phyloP scores from a whole-genome alignment of 2,888 invertebrate genomes.

The Macropis europaea region DNA sequence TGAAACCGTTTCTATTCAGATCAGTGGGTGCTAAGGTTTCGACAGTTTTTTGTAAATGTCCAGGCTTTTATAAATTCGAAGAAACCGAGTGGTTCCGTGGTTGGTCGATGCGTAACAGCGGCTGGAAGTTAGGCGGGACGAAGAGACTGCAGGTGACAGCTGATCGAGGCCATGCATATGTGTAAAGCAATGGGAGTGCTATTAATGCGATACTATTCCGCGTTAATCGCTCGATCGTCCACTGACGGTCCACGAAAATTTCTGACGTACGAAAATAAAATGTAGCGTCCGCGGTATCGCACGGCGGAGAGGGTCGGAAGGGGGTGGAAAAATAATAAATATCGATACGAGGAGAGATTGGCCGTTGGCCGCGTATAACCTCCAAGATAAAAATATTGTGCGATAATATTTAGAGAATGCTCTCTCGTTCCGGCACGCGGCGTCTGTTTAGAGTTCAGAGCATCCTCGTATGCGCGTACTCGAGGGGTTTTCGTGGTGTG shows the following conservation, averaged over 20 bases:
- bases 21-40: too few relatives aligned
- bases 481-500: slow-evolving; percentile 57
- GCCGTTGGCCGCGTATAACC: slow-evolving; percentile 37
- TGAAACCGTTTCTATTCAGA: too few relatives aligned
- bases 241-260: background rate
- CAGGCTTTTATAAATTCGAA: too few relatives aligned
- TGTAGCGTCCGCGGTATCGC: background rate
- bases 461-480: slow-evolving; percentile 25
- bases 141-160: slow-evolving; percentile 34
- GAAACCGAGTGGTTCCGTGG: too few relatives aligned
- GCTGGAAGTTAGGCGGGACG: slow-evolving; percentile 22
- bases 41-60: too few relatives aligned
- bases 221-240: slow-evolving; percentile 36
- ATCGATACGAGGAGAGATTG: slow-evolving; percentile 28
- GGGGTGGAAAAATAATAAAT: slow-evolving; percentile 43
- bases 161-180: slow-evolving; percentile 46
- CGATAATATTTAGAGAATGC: slow-evolving; percentile 71
- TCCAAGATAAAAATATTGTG: slow-evolving; percentile 65
- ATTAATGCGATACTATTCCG: slow-evolving; percentile 24
- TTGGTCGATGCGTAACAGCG: too few relatives aligned
- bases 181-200: slow-evolving; percentile 36
- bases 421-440: slow-evolving; percentile 51
- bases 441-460: slow-evolving; percentile 49
- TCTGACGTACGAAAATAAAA: background rate
- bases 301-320: background rate